Percentiles rank a stretch among this genome's conserved stretches.
These are phyloP conservation scores for Microctenopoma lineatum DNA, from an alignment of 2,797 vertebrate genomes.

Conservation along the genomic window DNA sequence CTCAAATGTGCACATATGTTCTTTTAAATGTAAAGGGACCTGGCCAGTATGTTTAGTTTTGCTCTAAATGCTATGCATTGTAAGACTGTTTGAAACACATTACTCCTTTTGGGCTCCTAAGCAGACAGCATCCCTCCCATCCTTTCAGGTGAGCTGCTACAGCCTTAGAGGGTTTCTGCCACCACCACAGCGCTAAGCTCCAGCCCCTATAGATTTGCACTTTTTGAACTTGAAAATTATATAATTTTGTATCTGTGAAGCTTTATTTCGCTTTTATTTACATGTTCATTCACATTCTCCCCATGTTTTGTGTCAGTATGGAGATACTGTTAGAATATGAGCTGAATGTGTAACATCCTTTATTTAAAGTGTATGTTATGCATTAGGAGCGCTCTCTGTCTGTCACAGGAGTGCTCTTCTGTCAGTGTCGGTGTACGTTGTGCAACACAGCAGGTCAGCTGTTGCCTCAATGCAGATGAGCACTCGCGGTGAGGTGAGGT, in stretches of 20 bases:
- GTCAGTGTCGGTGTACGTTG: slow-evolving; percentile 31
- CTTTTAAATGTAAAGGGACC: not conserved
- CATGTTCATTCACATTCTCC: not conserved
- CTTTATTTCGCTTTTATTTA: not conserved
- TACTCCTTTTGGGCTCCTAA: too few relatives aligned
- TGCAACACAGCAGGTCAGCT: slow-evolving; percentile 38
- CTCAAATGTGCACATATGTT: not conserved
- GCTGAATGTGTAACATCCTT: slow-evolving; percentile 23
- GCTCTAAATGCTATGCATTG: too few relatives aligned
- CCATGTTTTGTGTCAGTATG: not conserved
- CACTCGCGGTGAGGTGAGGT: slow-evolving; percentile 63
- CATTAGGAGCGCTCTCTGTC: slow-evolving; percentile 44
- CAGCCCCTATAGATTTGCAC: too few relatives aligned
- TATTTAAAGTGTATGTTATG: slow-evolving; percentile 40
- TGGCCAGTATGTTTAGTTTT: too few relatives aligned
- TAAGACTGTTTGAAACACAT: too few relatives aligned
- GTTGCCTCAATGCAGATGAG: slow-evolving; percentile 46
- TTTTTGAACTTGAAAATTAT: too few relatives aligned
- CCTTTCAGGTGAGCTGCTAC: too few relatives aligned
- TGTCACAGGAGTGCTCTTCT: slow-evolving; percentile 46
- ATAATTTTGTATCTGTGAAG: too few relatives aligned
- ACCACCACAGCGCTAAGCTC: too few relatives aligned
- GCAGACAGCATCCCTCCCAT: too few relatives aligned
- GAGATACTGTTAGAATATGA: slow-evolving; percentile 15
- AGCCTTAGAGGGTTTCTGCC: too few relatives aligned